These are phyloP conservation scores for Oncorhynchus nerka DNA, from an alignment of 2,113 vertebrate species.

Conservation along the genomic window DNA sequence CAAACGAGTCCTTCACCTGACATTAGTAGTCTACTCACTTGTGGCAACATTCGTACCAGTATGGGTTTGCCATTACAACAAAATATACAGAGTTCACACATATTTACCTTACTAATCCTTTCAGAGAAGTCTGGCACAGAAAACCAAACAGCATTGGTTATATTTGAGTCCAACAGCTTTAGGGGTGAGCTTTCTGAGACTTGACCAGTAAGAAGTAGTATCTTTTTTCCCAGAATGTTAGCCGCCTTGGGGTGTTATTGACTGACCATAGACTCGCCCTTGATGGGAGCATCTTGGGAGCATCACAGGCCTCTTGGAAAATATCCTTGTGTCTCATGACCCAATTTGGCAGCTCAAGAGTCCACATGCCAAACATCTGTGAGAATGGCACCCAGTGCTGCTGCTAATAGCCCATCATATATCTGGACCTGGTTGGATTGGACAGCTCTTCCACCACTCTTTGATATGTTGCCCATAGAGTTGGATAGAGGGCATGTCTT, in stretches of 20 bases:
- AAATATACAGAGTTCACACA: conserved; percentile 23
- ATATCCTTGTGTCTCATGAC: conserved; percentile 37
- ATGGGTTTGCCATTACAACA: conserved; percentile 31
- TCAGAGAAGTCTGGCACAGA: conserved; percentile 38
- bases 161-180: neutral
- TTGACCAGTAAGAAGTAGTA: neutral
- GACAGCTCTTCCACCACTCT: conserved; percentile 20
- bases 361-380: conserved; percentile 69
- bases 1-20: conserved; percentile 48
- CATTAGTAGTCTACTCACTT: conserved; percentile 40
- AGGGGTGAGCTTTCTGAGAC: neutral
- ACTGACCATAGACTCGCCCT: conserved; percentile 31
- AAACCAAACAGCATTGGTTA: conserved; percentile 11
- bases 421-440: conserved; percentile 17
- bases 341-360: conserved; percentile 55
- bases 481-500: conserved; percentile 11
- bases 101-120: conserved; percentile 36
- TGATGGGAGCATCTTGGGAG: conserved; percentile 32
- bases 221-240: conserved; percentile 1
- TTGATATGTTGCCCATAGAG: conserved; percentile 61
- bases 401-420: conserved; percentile 53
- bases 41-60: conserved; percentile 16
- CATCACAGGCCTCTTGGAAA: conserved; percentile 42
- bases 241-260: neutral
- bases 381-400: conserved; percentile 61